These are phyloP conservation scores for Acanthococcus lagerstroemiae DNA, from an alignment of 2,888 invertebrate genomes.

Conservation along the genomic window DNA sequence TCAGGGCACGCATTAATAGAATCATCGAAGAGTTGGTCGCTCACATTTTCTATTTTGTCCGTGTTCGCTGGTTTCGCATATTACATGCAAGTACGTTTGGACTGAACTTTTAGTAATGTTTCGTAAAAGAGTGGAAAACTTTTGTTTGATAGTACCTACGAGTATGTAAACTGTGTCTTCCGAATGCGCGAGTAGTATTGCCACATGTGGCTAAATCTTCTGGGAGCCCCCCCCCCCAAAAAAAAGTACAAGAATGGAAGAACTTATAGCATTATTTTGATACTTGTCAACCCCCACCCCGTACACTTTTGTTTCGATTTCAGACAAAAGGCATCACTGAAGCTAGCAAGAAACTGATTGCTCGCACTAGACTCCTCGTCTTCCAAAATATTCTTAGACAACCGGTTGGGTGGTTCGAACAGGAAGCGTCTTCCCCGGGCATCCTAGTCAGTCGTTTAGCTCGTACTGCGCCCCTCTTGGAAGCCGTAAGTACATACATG, in stretches of 20 bases:
- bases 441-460: slow-evolving; percentile 42
- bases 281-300: too few species aligned
- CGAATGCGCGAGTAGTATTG: too few species aligned
- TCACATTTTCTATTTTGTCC: slow-evolving; percentile 46
- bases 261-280: too few species aligned
- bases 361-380: slow-evolving; percentile 40
- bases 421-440: slow-evolving; percentile 41
- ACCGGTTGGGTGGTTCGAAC: slow-evolving; percentile 44
- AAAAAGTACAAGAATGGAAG: too few species aligned
- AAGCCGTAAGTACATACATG: slow-evolving; percentile 37
- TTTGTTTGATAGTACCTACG: too few species aligned
- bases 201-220: too few species aligned
- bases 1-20: too few species aligned
- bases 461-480: slow-evolving; percentile 44
- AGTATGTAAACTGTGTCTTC: too few species aligned
- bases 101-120: not conserved
- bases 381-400: too few species aligned
- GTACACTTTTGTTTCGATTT: not conserved
- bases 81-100: slow-evolving; percentile 40
- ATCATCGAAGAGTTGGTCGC: slow-evolving; percentile 31
- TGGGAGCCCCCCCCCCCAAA: too few species aligned
- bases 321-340: slow-evolving; percentile 36
- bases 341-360: slow-evolving; percentile 40
- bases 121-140: too few species aligned
- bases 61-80: slow-evolving; percentile 41